These are phyloP conservation scores for Pollimyrus isidori DNA, from an alignment of 2,113 vertebrate species.

Conservation along the genomic window DNA sequence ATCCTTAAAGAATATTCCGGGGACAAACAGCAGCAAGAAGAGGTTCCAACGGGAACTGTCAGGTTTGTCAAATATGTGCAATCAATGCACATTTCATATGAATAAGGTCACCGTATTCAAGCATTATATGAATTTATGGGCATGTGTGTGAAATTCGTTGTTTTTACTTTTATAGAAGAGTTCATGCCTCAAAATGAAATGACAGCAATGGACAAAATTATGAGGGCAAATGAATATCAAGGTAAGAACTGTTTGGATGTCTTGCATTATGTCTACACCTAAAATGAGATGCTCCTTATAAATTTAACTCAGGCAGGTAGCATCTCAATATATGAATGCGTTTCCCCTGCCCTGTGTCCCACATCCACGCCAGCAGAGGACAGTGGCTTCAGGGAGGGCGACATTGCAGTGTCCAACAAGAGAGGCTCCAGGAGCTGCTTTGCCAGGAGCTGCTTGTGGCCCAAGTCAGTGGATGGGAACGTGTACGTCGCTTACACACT, in stretches of 20 bases:
- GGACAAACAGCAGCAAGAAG: conserved; percentile 41
- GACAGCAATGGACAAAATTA: conserved; percentile 62
- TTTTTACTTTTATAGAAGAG: conserved; percentile 31
- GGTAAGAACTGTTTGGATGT: conserved; percentile 32
- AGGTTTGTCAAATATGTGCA: conserved; percentile 2
- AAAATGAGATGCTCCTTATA: background rate
- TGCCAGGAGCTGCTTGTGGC: conserved; percentile 55
- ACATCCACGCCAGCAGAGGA: conserved; percentile 39
- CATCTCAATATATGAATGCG: background rate
- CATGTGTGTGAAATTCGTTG: background rate
- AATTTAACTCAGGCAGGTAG: background rate
- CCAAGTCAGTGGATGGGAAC: conserved; percentile 58
- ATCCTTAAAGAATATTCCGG: conserved; percentile 43
- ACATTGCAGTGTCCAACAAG: conserved; percentile 51
- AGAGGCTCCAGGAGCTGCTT: conserved; percentile 52
- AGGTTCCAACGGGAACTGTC: conserved; percentile 28
- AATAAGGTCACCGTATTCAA: conserved; percentile 1
- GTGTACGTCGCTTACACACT: conserved; percentile 53
- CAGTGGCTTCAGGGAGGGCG: conserved; percentile 53
- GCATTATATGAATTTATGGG: background rate
- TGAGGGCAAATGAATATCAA: conserved; percentile 53
- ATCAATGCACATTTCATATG: background rate
- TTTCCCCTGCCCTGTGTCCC: background rate
- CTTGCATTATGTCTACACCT: background rate
- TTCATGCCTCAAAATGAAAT: conserved; percentile 25